Percentiles rank a stretch among this genome's conserved stretches.
These are phyloP conservation scores for Tiliacea citrago DNA, from an alignment of 2,888 invertebrate genomes.

Conservation along the genomic window DNA sequence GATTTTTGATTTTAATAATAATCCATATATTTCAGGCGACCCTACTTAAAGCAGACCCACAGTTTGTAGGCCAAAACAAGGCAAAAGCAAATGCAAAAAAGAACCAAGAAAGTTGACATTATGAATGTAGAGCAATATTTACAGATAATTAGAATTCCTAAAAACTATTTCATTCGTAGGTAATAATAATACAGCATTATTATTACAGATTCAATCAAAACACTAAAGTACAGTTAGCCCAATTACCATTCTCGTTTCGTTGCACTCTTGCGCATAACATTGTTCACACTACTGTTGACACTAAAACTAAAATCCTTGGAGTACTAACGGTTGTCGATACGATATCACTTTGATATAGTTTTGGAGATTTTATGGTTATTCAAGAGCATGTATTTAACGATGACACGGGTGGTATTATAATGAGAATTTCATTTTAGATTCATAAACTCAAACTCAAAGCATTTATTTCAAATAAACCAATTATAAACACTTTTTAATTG, in stretches of 20 bases:
- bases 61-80: neutral
- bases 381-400: neutral
- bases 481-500: too few relatives aligned
- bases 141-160: neutral
- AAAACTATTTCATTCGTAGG: neutral
- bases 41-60: neutral
- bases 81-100: neutral
- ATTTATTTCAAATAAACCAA: too few relatives aligned
- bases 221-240: constrained; percentile 79
- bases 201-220: constrained; percentile 63
- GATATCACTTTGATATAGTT: constrained; percentile 54
- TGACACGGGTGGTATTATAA: neutral
- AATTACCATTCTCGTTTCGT: constrained; percentile 82
- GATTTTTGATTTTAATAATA: too few relatives aligned
- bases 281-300: constrained; percentile 73
- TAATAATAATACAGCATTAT: neutral
- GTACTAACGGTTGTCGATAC: constrained; percentile 68
- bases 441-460: too few relatives aligned
- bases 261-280: constrained; percentile 71
- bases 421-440: neutral
- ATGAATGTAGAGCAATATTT: neutral
- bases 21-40: too few relatives aligned
- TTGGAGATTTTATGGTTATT: neutral
- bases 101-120: neutral
- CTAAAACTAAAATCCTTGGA: constrained; percentile 69